Evolutionary conservation across 1,140 invertebrate species (phyloP).

Genomic region (Drosophila nebulosa): DNA sequence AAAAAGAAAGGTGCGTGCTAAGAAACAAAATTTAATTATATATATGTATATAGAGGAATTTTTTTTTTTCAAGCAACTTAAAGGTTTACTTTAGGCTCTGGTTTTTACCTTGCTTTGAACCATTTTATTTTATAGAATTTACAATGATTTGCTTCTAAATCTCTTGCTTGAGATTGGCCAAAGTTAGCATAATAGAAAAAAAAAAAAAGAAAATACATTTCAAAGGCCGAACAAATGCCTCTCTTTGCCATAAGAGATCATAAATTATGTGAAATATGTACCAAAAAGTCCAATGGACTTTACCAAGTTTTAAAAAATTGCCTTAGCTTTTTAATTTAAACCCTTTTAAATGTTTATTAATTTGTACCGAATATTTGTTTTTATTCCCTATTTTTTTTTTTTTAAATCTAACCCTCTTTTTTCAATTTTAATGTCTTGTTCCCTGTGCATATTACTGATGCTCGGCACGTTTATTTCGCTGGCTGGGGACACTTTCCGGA

Average conservation of each 20-base stretch:
- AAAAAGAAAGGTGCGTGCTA: slow-evolving; percentile 88
- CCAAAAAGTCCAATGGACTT: neutral
- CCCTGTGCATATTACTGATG: slow-evolving; percentile 35
- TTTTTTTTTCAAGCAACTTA: no score
- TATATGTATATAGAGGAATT: no score
- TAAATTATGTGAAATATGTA: neutral
- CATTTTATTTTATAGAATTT: no score
- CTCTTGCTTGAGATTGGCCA: no score
- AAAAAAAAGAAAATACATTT: no score
- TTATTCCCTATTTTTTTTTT: neutral
- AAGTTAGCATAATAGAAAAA: no score
- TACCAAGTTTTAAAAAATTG: neutral
- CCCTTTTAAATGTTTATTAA: neutral
- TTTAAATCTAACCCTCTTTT: neutral
- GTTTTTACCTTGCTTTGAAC: no score
- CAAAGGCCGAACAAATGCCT: no score
- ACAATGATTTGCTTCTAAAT: no score
- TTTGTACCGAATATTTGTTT: neutral
- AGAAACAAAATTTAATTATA: no score
- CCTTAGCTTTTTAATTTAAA: neutral
- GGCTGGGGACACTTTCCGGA: slow-evolving; percentile 34
- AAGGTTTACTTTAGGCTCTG: no score
- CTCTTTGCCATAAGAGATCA: no score
- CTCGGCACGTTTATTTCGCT: slow-evolving; percentile 47
- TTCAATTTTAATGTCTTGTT: slow-evolving; percentile 2